Conservation (phyloP, 53 echinoderm and acorn worm genomes). For the Crossaster papposus region DNA sequence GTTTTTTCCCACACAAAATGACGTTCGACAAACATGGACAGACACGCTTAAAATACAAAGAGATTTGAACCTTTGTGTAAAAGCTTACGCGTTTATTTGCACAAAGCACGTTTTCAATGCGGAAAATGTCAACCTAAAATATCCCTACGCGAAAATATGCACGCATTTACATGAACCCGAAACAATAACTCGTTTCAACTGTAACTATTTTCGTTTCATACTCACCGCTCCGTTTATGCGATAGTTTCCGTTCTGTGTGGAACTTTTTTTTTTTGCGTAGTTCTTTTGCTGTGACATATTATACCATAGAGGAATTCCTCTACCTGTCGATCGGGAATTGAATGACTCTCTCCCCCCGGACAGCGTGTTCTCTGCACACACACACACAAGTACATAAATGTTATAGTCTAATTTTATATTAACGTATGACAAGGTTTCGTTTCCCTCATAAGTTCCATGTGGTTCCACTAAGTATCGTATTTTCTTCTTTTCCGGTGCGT, state of each 20-base stretch:
- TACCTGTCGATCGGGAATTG: neutral
- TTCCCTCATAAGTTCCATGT: neutral
- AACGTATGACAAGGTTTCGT: neutral
- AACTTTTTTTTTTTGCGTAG: neutral
- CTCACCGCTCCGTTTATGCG: neutral
- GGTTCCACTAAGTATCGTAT: neutral
- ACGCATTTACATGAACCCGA: neutral
- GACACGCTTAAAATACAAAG: no score
- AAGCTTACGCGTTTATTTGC: no score
- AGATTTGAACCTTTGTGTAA: no score
- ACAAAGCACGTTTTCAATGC: no score
- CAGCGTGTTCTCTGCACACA: neutral
- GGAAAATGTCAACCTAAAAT: neutral
- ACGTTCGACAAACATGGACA: no score
- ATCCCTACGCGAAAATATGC: no score
- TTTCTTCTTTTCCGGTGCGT: neutral
- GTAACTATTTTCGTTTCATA: neutral
- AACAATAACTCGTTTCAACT: neutral
- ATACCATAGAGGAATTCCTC: no score
- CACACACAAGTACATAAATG: neutral
- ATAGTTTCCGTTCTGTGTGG: neutral
- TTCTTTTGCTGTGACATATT: no score
- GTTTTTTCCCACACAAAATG: no score
- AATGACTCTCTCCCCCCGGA: neutral
- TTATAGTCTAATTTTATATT: neutral